Conservation (phyloP, 2,113 vertebrate species). For the Scopus umbretta region DNA sequence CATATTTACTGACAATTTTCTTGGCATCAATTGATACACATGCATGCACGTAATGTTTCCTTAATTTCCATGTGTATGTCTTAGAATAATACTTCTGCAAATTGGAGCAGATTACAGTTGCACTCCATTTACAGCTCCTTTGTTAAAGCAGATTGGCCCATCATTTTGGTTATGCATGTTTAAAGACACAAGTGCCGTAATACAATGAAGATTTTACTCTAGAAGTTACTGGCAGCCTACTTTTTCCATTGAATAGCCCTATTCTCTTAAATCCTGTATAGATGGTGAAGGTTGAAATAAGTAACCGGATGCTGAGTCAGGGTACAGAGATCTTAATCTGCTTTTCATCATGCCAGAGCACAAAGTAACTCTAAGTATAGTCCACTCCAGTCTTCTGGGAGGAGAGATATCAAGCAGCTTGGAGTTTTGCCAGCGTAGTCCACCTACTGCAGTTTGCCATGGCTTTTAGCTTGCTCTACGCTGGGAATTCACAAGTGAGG, state of each 20-base stretch:
- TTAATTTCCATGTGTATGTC: background rate
- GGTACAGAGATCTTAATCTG: background rate
- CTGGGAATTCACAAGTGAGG: background rate
- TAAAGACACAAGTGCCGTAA: background rate
- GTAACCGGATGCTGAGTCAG: background rate
- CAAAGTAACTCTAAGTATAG: background rate
- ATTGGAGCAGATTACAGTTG: background rate
- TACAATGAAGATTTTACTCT: background rate
- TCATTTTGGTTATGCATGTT: background rate
- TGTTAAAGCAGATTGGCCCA: background rate
- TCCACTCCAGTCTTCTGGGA: background rate
- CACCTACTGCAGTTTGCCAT: background rate
- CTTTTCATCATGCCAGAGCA: background rate
- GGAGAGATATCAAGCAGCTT: background rate
- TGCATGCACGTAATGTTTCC: background rate
- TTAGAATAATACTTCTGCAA: background rate
- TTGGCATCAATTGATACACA: background rate
- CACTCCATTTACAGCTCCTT: background rate
- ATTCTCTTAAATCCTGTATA: background rate
- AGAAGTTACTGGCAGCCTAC: background rate
- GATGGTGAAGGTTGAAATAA: background rate
- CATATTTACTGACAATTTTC: background rate
- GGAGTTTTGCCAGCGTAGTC: background rate
- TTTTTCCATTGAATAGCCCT: background rate
- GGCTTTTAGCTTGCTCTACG: background rate